Evolutionary conservation across 2,797 vertebrate genomes (phyloP).

Genomic region (Hoplostethus mediterraneus): DNA sequence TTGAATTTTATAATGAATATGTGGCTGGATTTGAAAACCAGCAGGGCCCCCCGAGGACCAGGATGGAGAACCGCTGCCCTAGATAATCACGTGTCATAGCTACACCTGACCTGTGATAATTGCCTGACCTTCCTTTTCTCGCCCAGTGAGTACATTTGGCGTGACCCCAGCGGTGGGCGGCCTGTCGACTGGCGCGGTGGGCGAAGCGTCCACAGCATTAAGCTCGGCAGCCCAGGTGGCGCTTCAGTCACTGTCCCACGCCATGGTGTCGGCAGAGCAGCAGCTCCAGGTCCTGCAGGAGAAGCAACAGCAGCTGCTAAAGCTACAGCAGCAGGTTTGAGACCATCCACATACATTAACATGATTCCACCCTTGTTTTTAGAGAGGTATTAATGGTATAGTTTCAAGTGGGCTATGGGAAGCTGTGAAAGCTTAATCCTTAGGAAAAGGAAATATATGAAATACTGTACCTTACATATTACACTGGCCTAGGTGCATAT

Average conservation of each 20-base stretch:
- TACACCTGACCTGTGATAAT: neutral
- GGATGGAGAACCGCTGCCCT: too few relatives aligned
- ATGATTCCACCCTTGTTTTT: neutral
- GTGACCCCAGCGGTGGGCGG: constrained; percentile 95
- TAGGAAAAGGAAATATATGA: too few relatives aligned
- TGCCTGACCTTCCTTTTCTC: constrained; percentile 4
- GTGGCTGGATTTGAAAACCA: too few relatives aligned
- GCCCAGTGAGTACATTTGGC: constrained; percentile 97
- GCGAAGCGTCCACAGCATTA: constrained; percentile 97
- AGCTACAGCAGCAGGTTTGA: constrained; percentile 99
- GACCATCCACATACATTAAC: neutral
- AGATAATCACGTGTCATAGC: too few relatives aligned
- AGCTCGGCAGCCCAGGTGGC: constrained; percentile 99
- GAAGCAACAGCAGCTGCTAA: constrained; percentile 99
- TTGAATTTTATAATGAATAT: too few relatives aligned
- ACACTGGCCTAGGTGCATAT: too few relatives aligned
- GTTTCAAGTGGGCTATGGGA: too few relatives aligned
- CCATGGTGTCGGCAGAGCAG: constrained; percentile 99
- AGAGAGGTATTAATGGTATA: too few relatives aligned
- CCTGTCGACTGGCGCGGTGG: constrained; percentile 94
- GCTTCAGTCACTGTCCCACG: constrained; percentile 99
- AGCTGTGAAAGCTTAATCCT: too few relatives aligned
- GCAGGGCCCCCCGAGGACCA: too few relatives aligned
- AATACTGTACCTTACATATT: too few relatives aligned
- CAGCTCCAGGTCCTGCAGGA: constrained; percentile 99